Evolutionary conservation across 2,113 vertebrate genomes (phyloP), one percentile per base, ranked within the genome.

Genomic region (Ceratotherium simum): DNA sequence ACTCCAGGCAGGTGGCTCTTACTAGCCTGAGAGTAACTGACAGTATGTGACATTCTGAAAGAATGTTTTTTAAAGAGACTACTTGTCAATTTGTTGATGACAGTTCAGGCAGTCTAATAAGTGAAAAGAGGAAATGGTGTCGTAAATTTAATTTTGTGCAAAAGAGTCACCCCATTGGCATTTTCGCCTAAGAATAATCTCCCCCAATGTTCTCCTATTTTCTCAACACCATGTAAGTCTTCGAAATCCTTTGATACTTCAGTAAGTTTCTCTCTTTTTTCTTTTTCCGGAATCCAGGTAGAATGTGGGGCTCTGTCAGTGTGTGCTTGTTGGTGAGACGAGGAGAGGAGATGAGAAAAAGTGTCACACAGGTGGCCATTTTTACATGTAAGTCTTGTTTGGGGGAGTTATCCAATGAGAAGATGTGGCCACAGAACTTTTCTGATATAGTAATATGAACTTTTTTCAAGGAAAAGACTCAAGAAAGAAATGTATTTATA

Each of bases 121-220:
- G 36, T 58, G 17, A 95, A 88, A 90, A 89, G 58, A 81, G 11
- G 36, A 84, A 67, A 95, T 1, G 0, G 14, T 39, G 25, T 18
- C 27, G 25, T 87, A 92, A 91, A 62, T 78, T 76, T 97, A 92
- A 86, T 92, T 98, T 92, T 58, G 42, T 80, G 42, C 23, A 75
- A 90, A 75, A 90, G 9, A 64, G 64, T n/a, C 87, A 92, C 56
- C 23, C 75, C 33, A 67, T 6, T 76, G 51, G 16, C 58, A 75
- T 92, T 76, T 84, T 64, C 90, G 36, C 5, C 62, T 70, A 33
- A 48, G 87, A 75, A 83, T 80, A 69, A 84, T 92, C 36, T 90
- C 27, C 29, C 21, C 6, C 76, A 72, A 93, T 81, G 20, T 72
- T 92, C 46, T 56, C 14, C n/a, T 58, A n/a, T 11, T 82, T 96